Evolutionary conservation across 2,888 invertebrate genomes (phyloP), one percentile per base, ranked within the genome.

Genomic region (Eucriotettix oculatus): DNA sequence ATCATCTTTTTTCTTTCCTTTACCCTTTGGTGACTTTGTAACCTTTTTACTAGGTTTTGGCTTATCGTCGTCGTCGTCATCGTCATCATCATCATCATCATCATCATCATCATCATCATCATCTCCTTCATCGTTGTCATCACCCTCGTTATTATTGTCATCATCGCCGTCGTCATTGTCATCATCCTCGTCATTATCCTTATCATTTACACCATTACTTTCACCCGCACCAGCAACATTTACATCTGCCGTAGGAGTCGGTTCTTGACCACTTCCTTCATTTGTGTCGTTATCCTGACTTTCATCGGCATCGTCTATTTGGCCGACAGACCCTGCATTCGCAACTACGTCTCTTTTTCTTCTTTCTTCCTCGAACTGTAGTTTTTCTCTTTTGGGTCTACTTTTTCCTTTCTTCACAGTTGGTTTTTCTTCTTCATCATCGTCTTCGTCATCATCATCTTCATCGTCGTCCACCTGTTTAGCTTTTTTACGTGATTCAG

Each of bases 381-480:
- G 3, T 2, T 29, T 29, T 29, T 7, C 29, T 29, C 29, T 29
- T 29, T 29, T 29, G 29, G 29, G 29, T 29, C 29, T 29, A 7
- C 29, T 29, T 29, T 29, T 29, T 29, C 29, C 29, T 29, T 29
- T 29, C 29, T 29, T 29, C 2, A 29, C 29, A 29, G 7, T 29
- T 29, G 48, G 48, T 9, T 14, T 48, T n/a, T 14, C 48, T 48
- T 48, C 48, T 3, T 48, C 48, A 14, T 48, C 48, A 48, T 12
- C 12, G 3, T 48, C 48, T 7, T 48, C 68, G 5, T 69, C 69
- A 0, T 65, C 68, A 9, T 64, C 66, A 10, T 64, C 64, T 29
- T 64, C 64, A 10, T 64, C 65, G 11, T 64, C 65, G 66, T 65
- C 72, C 40, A 72, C 72, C 56, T 71, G 69, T 61, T 71, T 70